A percentile compares a stretch with the other conserved stretches of the same genome.
phyloP scores from a whole-genome alignment of 2,888 invertebrate genomes.

The Pseudanteris insignis region DNA sequence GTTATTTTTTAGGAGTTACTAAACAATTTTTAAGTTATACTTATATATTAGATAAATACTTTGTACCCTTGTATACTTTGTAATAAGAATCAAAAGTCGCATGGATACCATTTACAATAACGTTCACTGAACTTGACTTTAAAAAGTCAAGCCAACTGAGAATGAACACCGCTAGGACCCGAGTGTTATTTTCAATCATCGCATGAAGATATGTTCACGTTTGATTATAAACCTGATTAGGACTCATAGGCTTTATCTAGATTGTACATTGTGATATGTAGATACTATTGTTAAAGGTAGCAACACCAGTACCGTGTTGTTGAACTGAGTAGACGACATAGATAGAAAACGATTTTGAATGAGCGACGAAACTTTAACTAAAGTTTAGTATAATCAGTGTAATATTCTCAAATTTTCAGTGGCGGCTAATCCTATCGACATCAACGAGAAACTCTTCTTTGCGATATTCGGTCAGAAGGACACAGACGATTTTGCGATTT shows the following conservation, averaged over 20 bases:
- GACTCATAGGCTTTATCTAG: conserved; percentile 26
- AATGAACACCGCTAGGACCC: conserved; percentile 26
- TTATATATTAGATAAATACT: too few species aligned
- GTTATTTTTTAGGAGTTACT: too few species aligned
- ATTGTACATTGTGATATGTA: conserved; percentile 25
- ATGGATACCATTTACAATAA: too few species aligned
- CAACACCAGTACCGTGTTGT: conserved; percentile 4
- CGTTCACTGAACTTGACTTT: not conserved
- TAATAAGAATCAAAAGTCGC: too few species aligned
- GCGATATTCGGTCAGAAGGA: conserved; percentile 96
- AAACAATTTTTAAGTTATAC: too few species aligned
- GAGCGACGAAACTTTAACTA: not conserved
- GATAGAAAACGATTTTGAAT: not conserved
- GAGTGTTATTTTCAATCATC: conserved; percentile 28
- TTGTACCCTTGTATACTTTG: too few species aligned
- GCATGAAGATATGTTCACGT: conserved; percentile 28
- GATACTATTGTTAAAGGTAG: conserved; percentile 32
- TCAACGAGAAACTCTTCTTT: conserved; percentile 98
- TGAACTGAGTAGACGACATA: conserved; percentile 12
- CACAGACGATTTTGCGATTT: conserved; percentile 71
- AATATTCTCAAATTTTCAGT: conserved; percentile 73
- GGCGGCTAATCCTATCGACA: conserved; percentile 87
- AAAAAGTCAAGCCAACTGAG: too few species aligned
- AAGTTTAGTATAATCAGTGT: not conserved
- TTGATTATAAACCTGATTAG: conserved; percentile 4